Base-by-base conservation (phyloP, 2,113 vertebrate species). In the Sialia sialis region DNA sequence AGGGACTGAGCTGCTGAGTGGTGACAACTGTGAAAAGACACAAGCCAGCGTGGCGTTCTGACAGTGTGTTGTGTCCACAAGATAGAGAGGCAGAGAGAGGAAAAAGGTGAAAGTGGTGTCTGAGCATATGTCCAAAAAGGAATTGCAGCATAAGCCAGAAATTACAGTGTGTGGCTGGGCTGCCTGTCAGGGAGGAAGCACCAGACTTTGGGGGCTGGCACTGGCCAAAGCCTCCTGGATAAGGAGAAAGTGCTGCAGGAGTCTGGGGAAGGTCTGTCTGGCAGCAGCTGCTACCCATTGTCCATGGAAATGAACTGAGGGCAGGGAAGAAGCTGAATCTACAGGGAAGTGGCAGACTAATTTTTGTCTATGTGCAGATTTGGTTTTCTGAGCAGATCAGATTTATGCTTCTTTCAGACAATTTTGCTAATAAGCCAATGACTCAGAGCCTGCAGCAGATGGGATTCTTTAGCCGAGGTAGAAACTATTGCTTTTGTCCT, bases 391-490 rank as follows among this genome's bases (percentile, higher is more conserved):
- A 90, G 92, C 22, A 82, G 68, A 90, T 90, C 77, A 82, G 76
- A 94, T 93, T 95, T 94, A 82, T 92, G 80, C 62, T 87, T 92
- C 69, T 62, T 87, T 74, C 52, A 46, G 83, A 95, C 73, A 84
- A 82, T 95, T 94, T 93, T 94, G 77, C 80, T 96, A 96, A 96
- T 96, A 93, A 93, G 80, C 86, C 0, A 27, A 69, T 97, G 96
- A 95, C 85, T 97, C 96, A 95, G 84, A 95, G 52, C 68, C 41
- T 0, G 0, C n/a, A 93, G 82, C 95, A 95, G 95, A 95, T 96
- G 94, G 82, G 75, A 91, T 93, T 43, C 75, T 96, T 85, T 68
- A 95, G 92, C 82, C 84, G 91, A 95, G 82, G 82, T 94, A 70
- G 59, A 94, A 94, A 83, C 63, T 77, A 75, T 86, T 93, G 82